phyloP scores from a whole-genome alignment of 2,113 vertebrate genomes.

The Tragelaphus buxtoni region DNA sequence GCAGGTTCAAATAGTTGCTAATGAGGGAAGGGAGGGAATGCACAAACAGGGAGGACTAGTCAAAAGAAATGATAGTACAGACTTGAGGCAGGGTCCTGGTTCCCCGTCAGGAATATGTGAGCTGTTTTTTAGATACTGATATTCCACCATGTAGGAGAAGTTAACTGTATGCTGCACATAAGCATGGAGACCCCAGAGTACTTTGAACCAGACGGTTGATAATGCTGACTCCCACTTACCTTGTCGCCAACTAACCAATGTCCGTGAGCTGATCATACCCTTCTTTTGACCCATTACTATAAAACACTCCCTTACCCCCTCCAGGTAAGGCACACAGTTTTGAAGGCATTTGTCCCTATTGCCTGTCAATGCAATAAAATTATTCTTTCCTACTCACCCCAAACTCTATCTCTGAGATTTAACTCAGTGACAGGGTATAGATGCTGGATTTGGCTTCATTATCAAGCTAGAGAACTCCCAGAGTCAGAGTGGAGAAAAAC shows the following conservation, averaged over 20 bases:
- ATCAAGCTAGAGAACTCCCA: neutral
- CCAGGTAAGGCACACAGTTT: neutral
- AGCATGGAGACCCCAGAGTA: neutral
- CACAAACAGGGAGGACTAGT: neutral
- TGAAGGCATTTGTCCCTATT: neutral
- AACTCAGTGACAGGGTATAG: neutral
- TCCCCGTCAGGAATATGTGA: neutral
- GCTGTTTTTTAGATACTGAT: neutral
- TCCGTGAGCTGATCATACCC: neutral
- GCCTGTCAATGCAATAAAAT: neutral
- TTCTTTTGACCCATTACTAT: neutral
- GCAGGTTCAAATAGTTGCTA: neutral
- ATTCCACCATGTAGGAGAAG: neutral
- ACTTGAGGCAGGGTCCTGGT: neutral
- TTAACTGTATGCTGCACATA: neutral
- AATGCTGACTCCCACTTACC: neutral
- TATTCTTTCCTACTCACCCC: neutral
- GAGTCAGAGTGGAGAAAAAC: neutral
- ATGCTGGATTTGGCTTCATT: neutral
- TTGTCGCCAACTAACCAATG: neutral
- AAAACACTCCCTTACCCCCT: neutral
- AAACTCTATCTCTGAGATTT: neutral
- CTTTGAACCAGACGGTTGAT: neutral
- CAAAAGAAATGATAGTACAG: neutral
- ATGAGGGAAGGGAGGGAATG: neutral